Base-by-base conservation (phyloP, 2,888 invertebrate species). In the Rapana venosa region DNA sequence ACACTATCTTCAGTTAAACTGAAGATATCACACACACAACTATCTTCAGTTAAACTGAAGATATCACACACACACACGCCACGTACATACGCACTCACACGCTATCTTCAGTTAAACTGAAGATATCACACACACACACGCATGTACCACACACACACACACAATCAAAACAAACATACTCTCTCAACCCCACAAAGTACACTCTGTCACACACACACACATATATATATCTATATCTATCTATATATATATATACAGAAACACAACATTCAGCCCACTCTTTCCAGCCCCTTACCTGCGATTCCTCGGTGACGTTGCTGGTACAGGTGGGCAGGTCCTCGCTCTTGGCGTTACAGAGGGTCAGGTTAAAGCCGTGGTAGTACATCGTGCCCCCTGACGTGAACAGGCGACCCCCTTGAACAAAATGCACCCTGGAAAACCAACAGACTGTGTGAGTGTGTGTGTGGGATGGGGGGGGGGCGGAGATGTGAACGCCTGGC, bases 341-440 rank as follows among this genome's bases (percentile, higher is more conserved):
- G 77, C 94, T 94, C n/a, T 94, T 92, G 66, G 94, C 94, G 22
- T 96, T 96, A 95, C 97, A 97, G 47, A 97, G 95, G 87, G 96
- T 96, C 79, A 97, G 96, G 93, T 97, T 97, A 93, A 97, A 97
- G 58, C 96, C 94, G 93, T 97, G 97, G 93, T 96, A 97, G 93
- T 97, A 97, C 93, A 96, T 96, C 32, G 96, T 97, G n/a, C 97
- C 97, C 92, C 96, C 96, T 0, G 96, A 96, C 15, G 96, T 96
- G 91, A 96, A 96, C 92, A 96, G 92, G 8, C 93, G 92, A 26
- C 93, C 93, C 92, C 96, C 95, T 58, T 92, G 90, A 20, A 95
- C 91, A 92, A 92, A 93, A 87, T 93, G 92, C 26, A 93, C 90
- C 26, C 95, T 95, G 93, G 26, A 93, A 93, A 91, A 47, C 47